phyloP scores from a whole-genome alignment of 2,888 invertebrate genomes.

The Protonemura montana region DNA sequence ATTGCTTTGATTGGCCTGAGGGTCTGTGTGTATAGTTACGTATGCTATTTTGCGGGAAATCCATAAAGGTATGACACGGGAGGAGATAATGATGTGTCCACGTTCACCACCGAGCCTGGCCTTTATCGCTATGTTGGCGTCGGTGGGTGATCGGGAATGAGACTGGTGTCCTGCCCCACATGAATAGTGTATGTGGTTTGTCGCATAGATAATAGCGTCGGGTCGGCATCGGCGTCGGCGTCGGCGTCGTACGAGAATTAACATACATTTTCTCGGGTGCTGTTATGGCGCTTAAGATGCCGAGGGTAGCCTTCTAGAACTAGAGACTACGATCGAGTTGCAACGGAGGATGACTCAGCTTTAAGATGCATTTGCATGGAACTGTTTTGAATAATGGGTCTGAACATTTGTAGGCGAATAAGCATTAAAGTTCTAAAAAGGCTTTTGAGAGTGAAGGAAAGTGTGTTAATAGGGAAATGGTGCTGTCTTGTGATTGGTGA shows the following conservation, averaged over 20 bases:
- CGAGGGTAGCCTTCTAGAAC: too few relatives aligned
- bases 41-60: neutral
- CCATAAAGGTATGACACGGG: conserved; percentile 1
- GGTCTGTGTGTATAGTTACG: neutral
- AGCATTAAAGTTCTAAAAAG: too few relatives aligned
- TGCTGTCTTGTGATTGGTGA: neutral
- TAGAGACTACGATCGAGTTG: too few relatives aligned
- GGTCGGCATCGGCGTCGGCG: neutral
- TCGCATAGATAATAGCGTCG: neutral
- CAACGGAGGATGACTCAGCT: neutral
- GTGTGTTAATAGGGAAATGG: neutral
- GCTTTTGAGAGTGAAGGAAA: neutral
- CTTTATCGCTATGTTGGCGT: neutral
- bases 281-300: too few relatives aligned
- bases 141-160: neutral
- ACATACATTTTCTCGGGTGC: neutral
- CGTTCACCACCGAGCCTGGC: neutral
- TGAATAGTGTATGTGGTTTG: neutral
- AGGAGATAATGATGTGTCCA: conserved; percentile 7
- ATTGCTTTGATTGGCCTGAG: neutral
- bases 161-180: neutral
- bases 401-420: too few relatives aligned
- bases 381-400: neutral
- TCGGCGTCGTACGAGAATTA: neutral
- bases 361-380: neutral